Evolutionary conservation across 1,140 invertebrate genomes (phyloP).

Genomic region (Aphelenchoides avenae): DNA sequence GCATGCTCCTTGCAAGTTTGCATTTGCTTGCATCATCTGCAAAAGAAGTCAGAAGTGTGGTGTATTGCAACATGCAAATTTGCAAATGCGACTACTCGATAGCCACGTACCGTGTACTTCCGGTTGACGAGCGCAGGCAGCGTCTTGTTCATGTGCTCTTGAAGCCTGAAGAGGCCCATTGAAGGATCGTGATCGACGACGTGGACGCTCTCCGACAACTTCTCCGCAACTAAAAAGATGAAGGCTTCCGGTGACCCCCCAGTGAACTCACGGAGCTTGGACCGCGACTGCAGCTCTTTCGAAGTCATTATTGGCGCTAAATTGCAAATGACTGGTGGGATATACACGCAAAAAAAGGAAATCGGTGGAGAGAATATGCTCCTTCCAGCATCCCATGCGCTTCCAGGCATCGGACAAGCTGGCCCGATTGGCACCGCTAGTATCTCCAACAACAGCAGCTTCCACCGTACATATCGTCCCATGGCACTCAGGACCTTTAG

Average conservation of each 20-base stretch:
- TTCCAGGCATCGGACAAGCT: background rate
- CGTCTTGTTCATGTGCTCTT: slow-evolving; percentile 63
- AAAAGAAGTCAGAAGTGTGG: too few relatives aligned
- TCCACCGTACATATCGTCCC: slow-evolving; percentile 1
- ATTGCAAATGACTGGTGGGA: too few relatives aligned
- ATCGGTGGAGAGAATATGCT: too few relatives aligned
- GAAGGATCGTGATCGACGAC: slow-evolving; percentile 63
- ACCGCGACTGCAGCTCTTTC: slow-evolving; percentile 29
- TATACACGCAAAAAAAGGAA: too few relatives aligned
- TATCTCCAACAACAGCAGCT: background rate
- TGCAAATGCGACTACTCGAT: too few relatives aligned
- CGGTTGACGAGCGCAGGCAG: slow-evolving; percentile 61
- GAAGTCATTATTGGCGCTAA: background rate
- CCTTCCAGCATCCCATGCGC: background rate
- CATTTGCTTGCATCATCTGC: slow-evolving; percentile 41
- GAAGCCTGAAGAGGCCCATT: slow-evolving; percentile 63
- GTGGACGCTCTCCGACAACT: slow-evolving; percentile 62
- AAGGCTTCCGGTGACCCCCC: background rate
- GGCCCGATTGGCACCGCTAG: background rate
- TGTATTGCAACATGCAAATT: too few relatives aligned
- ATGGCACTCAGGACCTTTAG: too few relatives aligned
- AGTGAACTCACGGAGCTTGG: slow-evolving; percentile 34
- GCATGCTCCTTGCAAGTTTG: slow-evolving; percentile 38
- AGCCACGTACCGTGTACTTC: too few relatives aligned
- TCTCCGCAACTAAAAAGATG: slow-evolving; percentile 59